A percentile compares a stretch with the other conserved stretches of the same genome.
phyloP scores from a whole-genome alignment of 64 coral and sea anemone species.

The Acropora tenuis region DNA sequence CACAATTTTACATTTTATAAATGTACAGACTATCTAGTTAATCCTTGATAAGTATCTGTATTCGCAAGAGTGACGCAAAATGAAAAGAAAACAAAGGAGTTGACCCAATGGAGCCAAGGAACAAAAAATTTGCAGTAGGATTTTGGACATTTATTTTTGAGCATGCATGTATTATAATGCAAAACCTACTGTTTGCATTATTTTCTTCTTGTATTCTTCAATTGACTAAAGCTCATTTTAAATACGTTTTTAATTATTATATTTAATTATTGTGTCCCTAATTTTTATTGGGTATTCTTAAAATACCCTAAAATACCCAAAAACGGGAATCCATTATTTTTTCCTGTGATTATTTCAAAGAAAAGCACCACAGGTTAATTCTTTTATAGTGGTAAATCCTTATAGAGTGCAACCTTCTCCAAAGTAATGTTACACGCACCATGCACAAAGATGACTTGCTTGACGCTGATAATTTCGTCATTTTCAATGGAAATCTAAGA shows the following conservation, averaged over 20 bases:
- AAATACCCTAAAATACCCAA: background rate
- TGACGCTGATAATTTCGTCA: background rate
- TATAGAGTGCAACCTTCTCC: too few species aligned
- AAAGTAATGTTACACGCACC: too few species aligned
- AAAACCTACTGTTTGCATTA: background rate
- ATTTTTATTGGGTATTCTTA: too few species aligned
- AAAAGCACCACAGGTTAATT: too few species aligned
- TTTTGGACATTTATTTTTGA: background rate
- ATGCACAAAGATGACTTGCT: background rate
- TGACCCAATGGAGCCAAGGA: too few species aligned
- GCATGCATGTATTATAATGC: background rate
- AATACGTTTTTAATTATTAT: too few species aligned
- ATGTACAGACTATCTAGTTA: background rate
- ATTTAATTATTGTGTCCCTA: too few species aligned
- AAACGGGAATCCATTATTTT: too few species aligned
- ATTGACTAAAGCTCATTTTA: too few species aligned
- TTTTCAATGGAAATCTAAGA: background rate
- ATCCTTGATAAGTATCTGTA: background rate
- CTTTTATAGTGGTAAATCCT: too few species aligned
- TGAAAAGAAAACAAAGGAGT: too few species aligned
- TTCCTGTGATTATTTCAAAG: too few species aligned
- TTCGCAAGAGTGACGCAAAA: background rate
- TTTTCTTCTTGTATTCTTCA: background rate
- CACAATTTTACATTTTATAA: background rate
- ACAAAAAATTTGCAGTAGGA: background rate